Evolutionary conservation across 2,888 invertebrate genomes (phyloP), one percentile per base, ranked within the genome.

Genomic region (Tillus elongatus): DNA sequence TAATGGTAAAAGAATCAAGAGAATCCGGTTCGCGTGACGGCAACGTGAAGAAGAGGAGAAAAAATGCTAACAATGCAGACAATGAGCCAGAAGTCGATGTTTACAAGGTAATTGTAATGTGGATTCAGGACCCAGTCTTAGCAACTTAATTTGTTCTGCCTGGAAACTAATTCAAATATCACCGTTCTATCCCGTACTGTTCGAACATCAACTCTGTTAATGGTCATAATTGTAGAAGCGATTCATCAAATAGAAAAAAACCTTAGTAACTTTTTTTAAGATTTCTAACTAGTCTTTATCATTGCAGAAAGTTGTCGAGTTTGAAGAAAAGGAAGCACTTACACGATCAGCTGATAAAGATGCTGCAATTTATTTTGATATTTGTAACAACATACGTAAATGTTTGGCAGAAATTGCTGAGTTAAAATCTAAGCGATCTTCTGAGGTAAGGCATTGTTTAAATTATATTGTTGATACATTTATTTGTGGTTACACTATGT

Each of bases 261-360:
- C 24, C 24, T 19, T 19, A 19, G n/a, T 19, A 8, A 19, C 6
- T n/a, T 19, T 19, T 19, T 19, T n/a, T n/a, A n/a, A n/a, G n/a
- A 19, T 8, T 14, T 34, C 10, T 30, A 9, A 15, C 35, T 32
- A 4, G 33, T 15, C 28, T 32, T 33, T 15, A n/a, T 12, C 6
- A 35, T 63, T 60, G 35, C 57, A 83, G 83, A 74, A 72, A 57
- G 79, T 79, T 14, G 75, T 80, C 16, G 73, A 73, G 41, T 77
- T 75, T 53, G 88, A 88, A 62, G 86, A 86, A 58, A 70, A 75
- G 14, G 85, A 85, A 66, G 80, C 85, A 1, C 66, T 72, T 35
- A 63, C 69, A 34, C 67, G 85, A 30, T 71, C 77, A 28, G 74
- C 80, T 1, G 75, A 78, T 34, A 71, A 73, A 47, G 87, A 88